Evolutionary conservation across 2,888 invertebrate species (phyloP).

Genomic region (Microctonus hyperodae): DNA sequence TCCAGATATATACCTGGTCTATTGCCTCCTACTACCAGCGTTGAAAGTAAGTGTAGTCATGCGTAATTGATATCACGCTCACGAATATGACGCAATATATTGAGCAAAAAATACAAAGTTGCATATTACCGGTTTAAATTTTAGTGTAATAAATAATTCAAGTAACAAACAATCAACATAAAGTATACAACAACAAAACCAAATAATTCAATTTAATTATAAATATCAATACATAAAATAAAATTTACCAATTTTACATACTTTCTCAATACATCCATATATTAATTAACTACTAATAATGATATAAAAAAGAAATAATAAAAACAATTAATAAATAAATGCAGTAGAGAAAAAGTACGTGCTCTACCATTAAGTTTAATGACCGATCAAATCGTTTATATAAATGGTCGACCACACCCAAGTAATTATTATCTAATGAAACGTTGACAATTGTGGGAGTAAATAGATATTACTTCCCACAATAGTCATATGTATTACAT

Average conservation of each 20-base stretch:
- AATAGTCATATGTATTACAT: no score
- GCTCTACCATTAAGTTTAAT: neutral
- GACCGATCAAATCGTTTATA: neutral
- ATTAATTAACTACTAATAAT: no score
- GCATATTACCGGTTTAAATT: slow-evolving; percentile 16
- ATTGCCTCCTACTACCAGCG: slow-evolving; percentile 8
- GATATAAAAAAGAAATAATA: no score
- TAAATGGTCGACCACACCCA: neutral
- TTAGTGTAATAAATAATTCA: slow-evolving; percentile 5
- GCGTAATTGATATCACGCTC: slow-evolving; percentile 29
- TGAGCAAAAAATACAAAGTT: neutral
- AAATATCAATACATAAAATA: no score
- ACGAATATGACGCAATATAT: slow-evolving; percentile 28
- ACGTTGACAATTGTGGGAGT: no score
- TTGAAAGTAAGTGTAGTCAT: slow-evolving; percentile 27
- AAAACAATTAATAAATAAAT: no score
- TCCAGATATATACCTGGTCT: neutral
- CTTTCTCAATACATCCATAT: no score
- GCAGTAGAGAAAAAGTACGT: no score
- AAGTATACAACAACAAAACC: neutral
- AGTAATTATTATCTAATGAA: slow-evolving; percentile 8
- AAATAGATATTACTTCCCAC: no score
- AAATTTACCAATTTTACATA: no score
- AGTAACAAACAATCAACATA: neutral
- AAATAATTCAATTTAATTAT: neutral